Evolutionary conservation across 2,797 vertebrate species (phyloP), one percentile per base, ranked within the genome.

Genomic region (Momotus momota): DNA sequence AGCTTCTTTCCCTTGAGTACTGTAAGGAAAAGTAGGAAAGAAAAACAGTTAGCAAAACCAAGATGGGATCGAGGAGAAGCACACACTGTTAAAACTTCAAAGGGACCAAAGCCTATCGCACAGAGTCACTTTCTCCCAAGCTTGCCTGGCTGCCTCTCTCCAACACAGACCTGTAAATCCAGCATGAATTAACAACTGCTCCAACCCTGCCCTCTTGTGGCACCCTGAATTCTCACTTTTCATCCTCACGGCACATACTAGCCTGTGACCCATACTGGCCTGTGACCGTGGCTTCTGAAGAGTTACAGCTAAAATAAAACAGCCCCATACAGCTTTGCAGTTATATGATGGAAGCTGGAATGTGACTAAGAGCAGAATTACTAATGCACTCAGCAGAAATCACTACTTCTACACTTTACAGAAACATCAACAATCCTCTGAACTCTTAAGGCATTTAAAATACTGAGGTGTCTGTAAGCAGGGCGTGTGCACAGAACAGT

Each of bases 1-100:
- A 99, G 98, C 98, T 99, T 99, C 99, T 99, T 99, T 97, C 99
- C 99, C 98, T 99, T 99, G 97, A 99, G 98, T 80, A 99, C 99
- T 99, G 94, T 33, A 67, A 91, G 46, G 35, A 86, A 87, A 70
- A 94, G 96, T 78, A 9, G 96, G 81, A 97, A 55, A 97, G 60
- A 65, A 48, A 54, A 88, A 86, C 3, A 91, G 84, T 97, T 49
- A 97, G 70, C 91, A 95, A 95, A 35, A 80, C 5, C 78, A 26
- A 84, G n/a, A 4, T 6, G 9, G 12, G 33, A 46, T 4, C 31
- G 7, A 46, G 17, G 46, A 67, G 46, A 86, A 81, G 52, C 81
- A 67, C 29, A 87, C 5, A 1, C 20, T 48, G 31, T 23, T 65
- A 51, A 46, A 81, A 35, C 7, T 21, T 38, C 61, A 26, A 57